Evolutionary conservation across 2,113 vertebrate species (phyloP).

Genomic region (Chionodraco myersi): DNA sequence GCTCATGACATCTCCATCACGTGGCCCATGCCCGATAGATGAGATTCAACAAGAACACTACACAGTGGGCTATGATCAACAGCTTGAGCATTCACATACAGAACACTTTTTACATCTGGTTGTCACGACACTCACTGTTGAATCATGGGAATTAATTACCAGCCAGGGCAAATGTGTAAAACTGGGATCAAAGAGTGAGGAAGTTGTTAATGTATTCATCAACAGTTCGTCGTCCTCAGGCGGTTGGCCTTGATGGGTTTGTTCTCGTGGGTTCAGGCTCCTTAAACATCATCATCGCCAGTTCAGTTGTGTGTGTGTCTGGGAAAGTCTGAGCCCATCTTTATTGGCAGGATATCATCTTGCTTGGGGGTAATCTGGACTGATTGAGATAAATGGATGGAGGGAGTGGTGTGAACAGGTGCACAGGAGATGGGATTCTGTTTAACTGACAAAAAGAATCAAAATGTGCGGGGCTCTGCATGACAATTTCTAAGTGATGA

Average conservation of each 20-base stretch:
- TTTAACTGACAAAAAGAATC: slow-evolving; percentile 10
- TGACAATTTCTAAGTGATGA: neutral
- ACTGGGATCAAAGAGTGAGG: slow-evolving; percentile 34
- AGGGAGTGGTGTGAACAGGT: slow-evolving; percentile 31
- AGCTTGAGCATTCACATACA: neutral
- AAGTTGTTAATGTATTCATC: slow-evolving; percentile 69
- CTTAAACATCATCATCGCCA: slow-evolving; percentile 27
- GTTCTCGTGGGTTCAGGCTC: neutral
- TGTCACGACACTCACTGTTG: slow-evolving; percentile 26
- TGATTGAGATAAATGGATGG: slow-evolving; percentile 45
- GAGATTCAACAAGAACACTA: slow-evolving; percentile 20
- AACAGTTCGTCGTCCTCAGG: slow-evolving; percentile 34
- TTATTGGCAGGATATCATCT: slow-evolving; percentile 51
- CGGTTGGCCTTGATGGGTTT: slow-evolving; percentile 37
- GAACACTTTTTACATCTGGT: slow-evolving; percentile 8
- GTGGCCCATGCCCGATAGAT: slow-evolving; percentile 3
- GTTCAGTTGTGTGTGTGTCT: slow-evolving; percentile 18
- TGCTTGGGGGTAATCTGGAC: slow-evolving; percentile 29
- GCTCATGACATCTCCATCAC: slow-evolving; percentile 54
- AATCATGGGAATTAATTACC: slow-evolving; percentile 73
- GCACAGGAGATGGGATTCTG: neutral
- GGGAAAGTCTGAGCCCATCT: slow-evolving; percentile 11
- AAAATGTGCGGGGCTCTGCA: neutral
- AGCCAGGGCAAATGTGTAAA: slow-evolving; percentile 51
- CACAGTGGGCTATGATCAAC: neutral